Conservation (phyloP, 2,797 vertebrate species). For the Ctenopoma kingsleyae region DNA sequence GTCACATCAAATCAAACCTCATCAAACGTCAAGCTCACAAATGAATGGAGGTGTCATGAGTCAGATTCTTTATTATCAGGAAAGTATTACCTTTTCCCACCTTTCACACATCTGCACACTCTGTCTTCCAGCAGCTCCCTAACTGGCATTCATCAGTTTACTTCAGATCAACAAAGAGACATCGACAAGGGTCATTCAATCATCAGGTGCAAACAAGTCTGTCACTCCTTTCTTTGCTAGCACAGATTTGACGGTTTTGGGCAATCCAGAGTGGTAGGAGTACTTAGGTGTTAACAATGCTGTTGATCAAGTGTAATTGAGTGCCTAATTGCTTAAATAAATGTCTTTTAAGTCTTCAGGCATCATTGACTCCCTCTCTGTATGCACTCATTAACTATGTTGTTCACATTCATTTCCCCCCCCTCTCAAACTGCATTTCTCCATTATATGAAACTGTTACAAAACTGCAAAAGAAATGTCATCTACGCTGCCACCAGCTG, state of each 20-base stretch:
- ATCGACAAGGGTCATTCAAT: constrained; percentile 61
- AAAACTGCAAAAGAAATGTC: constrained; percentile 20
- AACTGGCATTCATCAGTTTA: constrained; percentile 46
- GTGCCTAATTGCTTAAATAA: constrained; percentile 49
- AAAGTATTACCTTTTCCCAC: constrained; percentile 64
- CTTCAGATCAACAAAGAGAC: constrained; percentile 46
- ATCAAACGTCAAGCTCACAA: constrained; percentile 65
- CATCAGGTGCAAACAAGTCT: constrained; percentile 44
- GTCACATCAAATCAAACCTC: constrained; percentile 69
- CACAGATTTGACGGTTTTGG: constrained; percentile 27
- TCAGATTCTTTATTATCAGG: constrained; percentile 67
- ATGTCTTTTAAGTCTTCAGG: constrained; percentile 48
- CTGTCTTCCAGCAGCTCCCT: constrained; percentile 10
- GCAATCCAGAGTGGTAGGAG: constrained; percentile 14
- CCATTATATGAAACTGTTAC: constrained; percentile 30
- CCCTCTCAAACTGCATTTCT: constrained; percentile 31
- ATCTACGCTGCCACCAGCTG: constrained; percentile 15
- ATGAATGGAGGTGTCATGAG: constrained; percentile 66
- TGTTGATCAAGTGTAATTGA: constrained; percentile 48
- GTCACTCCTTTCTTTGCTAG: constrained; percentile 23
- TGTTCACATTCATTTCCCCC: constrained; percentile 37
- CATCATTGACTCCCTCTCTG: constrained; percentile 26
- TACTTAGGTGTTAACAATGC: constrained; percentile 15
- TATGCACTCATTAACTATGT: constrained; percentile 40
- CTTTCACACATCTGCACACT: constrained; percentile 22